phyloP scores from a whole-genome alignment of 2,113 vertebrate genomes.

The Pterocles gutturalis region DNA sequence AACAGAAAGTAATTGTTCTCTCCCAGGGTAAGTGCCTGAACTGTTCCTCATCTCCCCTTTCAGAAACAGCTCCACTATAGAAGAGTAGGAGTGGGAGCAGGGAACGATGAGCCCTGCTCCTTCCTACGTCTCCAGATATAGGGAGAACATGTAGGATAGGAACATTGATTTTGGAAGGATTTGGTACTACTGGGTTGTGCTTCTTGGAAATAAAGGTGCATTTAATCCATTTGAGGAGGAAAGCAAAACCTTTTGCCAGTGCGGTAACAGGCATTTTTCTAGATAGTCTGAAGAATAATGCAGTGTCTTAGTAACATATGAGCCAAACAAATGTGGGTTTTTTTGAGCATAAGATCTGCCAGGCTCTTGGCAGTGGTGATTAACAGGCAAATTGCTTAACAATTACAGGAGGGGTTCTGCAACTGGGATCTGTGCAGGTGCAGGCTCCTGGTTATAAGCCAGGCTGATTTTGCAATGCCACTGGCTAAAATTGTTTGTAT shows the following conservation, averaged over 20 bases:
- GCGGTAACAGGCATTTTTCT: constrained; percentile 70
- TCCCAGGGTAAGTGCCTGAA: background rate
- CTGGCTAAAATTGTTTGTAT: constrained; percentile 73
- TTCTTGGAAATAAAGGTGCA: background rate
- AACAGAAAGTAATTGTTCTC: background rate
- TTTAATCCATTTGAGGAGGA: constrained; percentile 44
- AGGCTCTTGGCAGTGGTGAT: constrained; percentile 77
- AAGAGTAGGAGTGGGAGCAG: constrained; percentile 13
- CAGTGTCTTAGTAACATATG: constrained; percentile 65
- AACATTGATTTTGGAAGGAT: constrained; percentile 9
- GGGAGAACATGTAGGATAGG: background rate
- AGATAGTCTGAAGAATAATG: constrained; percentile 68
- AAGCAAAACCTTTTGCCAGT: constrained; percentile 55
- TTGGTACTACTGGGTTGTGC: constrained; percentile 37
- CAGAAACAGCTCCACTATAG: background rate
- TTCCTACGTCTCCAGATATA: constrained; percentile 12
- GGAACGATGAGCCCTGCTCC: background rate
- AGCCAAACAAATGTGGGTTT: constrained; percentile 66
- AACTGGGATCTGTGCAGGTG: constrained; percentile 78
- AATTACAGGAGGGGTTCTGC: constrained; percentile 59
- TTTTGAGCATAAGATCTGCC: constrained; percentile 65
- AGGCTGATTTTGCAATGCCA: constrained; percentile 77
- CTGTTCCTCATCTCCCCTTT: background rate
- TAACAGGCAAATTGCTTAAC: constrained; percentile 78
- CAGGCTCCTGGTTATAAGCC: constrained; percentile 73